Evolutionary conservation across 2,113 vertebrate genomes (phyloP), one percentile per base, ranked within the genome.

Genomic region (Monopterus albus): DNA sequence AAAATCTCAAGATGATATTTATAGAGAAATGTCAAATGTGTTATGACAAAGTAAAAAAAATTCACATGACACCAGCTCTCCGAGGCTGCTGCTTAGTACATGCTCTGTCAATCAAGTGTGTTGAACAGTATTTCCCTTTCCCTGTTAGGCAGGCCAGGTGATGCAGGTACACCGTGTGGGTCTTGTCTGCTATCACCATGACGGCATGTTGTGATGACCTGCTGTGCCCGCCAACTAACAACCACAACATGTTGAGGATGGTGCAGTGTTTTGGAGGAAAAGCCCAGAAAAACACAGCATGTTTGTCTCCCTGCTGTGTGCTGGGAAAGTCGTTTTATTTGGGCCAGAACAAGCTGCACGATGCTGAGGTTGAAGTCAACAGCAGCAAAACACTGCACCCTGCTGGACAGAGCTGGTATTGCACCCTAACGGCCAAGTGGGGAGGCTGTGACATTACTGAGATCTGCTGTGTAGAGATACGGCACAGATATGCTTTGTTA

Each of bases 311-410:
- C 29, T 31, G 29, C 29, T 7, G 29, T 31, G 5, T 6, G 29
- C 29, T 5, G 29, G 29, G 29, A 31, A 5, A 31, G 29, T 31
- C 29, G 8, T 31, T n/a, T n/a, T n/a, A n/a, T n/a, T n/a, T n/a
- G 14, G 31, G 50, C 50, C 46, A 38, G 18, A 23, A 21, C 45
- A 1, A 55, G 36, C 46, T 33, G 0, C 42, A 33, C 3, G 26
- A 13, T 4, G 5, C 18, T 3, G 20, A 40, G 7, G 11, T 4
- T 36, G 0, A 1, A 7, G 26, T 6, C 12, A 4, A 1, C 53
- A 6, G 23, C 33, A 56, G 78, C 6, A 2, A 35, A 77, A 72
- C 68, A 87, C 42, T 68, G 75, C 18, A 75, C 82, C 74, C 84
- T 63, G 68, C 14, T 78, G 78, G 69, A 69, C 49, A 43, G 18